Evolutionary conservation across 53 echinoderm and acorn worm genomes (phyloP).

Genomic region (Astropecten irregularis): DNA sequence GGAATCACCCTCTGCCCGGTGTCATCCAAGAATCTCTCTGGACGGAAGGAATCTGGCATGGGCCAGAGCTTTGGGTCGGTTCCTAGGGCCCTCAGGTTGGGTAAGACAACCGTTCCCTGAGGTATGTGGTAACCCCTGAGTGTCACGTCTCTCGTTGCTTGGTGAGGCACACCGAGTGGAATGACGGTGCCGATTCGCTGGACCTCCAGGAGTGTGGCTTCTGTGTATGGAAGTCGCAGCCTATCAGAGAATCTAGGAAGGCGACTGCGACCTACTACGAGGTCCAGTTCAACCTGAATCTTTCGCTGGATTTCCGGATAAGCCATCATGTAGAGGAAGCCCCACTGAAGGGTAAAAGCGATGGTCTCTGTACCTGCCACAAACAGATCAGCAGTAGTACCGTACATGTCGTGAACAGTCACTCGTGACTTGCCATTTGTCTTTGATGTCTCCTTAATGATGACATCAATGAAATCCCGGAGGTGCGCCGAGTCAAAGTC

Average conservation of each 20-base stretch:
- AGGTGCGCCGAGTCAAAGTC: background rate
- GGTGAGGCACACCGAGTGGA: conserved; percentile 56
- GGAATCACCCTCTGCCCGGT: background rate
- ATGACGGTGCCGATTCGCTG: conserved; percentile 45
- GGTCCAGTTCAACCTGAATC: conserved; percentile 44
- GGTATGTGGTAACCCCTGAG: conserved; percentile 44
- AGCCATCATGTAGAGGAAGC: conserved; percentile 29
- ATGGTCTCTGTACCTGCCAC: conserved; percentile 50
- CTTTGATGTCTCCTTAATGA: background rate
- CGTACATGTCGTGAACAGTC: conserved; percentile 20
- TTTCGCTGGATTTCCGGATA: conserved; percentile 29
- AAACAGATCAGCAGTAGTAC: conserved; percentile 43
- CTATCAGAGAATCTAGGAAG: conserved; percentile 28
- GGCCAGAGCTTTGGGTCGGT: conserved; percentile 38
- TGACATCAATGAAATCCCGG: conserved; percentile 39
- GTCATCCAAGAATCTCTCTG: conserved; percentile 44
- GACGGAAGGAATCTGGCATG: conserved; percentile 28
- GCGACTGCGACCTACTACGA: conserved; percentile 22
- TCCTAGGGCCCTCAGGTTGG: conserved; percentile 35
- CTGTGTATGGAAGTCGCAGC: conserved; percentile 21
- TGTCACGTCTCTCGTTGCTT: conserved; percentile 18
- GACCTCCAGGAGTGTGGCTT: conserved; percentile 40
- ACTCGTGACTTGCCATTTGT: background rate
- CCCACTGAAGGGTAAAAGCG: conserved; percentile 47
- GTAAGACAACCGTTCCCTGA: conserved; percentile 36